Conservation (phyloP, 1,140 invertebrate species). For the Papilio glaucus region DNA sequence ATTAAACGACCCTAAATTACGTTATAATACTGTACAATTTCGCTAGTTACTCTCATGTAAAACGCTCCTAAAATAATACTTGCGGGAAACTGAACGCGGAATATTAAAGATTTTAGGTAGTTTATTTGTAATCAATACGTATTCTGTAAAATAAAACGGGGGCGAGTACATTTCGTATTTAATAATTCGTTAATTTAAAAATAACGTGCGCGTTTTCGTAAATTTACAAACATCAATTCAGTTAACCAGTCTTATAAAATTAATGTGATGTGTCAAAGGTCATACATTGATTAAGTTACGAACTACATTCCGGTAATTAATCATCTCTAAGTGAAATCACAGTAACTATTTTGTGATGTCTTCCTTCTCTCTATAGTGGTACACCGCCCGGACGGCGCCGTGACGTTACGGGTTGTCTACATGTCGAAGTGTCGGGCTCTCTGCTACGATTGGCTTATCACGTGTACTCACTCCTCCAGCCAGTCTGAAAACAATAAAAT, state of each 20-base stretch:
- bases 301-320: slow-evolving; percentile 35
- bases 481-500: slow-evolving; percentile 68
- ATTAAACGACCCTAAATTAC: slow-evolving; percentile 70
- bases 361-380: slow-evolving; percentile 44
- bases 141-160: neutral
- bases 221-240: slow-evolving; percentile 77
- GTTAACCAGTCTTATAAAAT: slow-evolving; percentile 77
- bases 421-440: slow-evolving; percentile 52
- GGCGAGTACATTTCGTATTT: neutral
- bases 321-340: slow-evolving; percentile 58
- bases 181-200: neutral
- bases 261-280: slow-evolving; percentile 62
- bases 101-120: slow-evolving; percentile 60
- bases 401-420: slow-evolving; percentile 42
- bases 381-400: slow-evolving; percentile 40
- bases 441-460: slow-evolving; percentile 75
- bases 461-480: slow-evolving; percentile 82
- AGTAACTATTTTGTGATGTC: slow-evolving; percentile 62
- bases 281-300: slow-evolving; percentile 45
- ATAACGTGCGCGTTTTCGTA: slow-evolving; percentile 49
- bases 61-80: slow-evolving; percentile 70
- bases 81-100: slow-evolving; percentile 67
- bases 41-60: slow-evolving; percentile 76
- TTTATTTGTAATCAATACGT: neutral
- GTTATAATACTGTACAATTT: slow-evolving; percentile 83